Percentiles rank a stretch among this genome's conserved stretches.
phyloP scores from a whole-genome alignment of 2,113 vertebrate genomes.

The Halichoeres trimaculatus region DNA sequence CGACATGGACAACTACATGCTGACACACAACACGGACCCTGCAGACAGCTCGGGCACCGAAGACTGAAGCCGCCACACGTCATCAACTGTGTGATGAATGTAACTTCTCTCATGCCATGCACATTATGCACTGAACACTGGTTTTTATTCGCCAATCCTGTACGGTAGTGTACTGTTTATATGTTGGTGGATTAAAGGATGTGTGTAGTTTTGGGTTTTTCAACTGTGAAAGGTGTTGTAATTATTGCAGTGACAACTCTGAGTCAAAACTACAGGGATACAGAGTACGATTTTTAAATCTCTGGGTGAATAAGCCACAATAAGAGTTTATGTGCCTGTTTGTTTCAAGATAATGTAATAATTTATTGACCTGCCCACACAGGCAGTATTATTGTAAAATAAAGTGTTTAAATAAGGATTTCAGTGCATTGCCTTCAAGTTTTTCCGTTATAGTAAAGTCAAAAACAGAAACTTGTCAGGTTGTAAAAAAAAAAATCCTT shows the following conservation, averaged over 20 bases:
- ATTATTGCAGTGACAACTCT: conserved; percentile 67
- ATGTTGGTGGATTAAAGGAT: conserved; percentile 53
- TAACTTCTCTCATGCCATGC: conserved; percentile 76
- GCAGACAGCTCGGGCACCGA: conserved; percentile 83
- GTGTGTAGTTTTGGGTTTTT: conserved; percentile 58
- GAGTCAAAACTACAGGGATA: conserved; percentile 59
- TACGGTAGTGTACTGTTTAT: conserved; percentile 70
- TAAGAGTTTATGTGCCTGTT: conserved; percentile 71
- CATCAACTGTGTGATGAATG: conserved; percentile 71
- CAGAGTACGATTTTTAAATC: conserved; percentile 54
- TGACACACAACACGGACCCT: conserved; percentile 85
- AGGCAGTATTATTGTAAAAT: conserved; percentile 71
- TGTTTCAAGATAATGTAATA: conserved; percentile 67
- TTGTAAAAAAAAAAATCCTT: too few species aligned
- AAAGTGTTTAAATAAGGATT: conserved; percentile 71
- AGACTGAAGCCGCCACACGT: conserved; percentile 67
- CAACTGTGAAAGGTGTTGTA: conserved; percentile 66
- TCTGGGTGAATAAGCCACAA: conserved; percentile 56
- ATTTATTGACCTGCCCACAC: conserved; percentile 60
- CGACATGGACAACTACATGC: conserved; percentile 90
- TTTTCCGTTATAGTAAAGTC: too few species aligned
- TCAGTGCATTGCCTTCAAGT: conserved; percentile 13
- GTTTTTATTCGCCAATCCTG: conserved; percentile 80
- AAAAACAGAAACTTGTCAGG: too few species aligned
- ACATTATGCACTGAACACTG: conserved; percentile 76